Percentiles rank a stretch among this genome's conserved stretches.
Conservation (phyloP, 2,797 vertebrate species). For the Chaetophractus vellerosus region DNA sequence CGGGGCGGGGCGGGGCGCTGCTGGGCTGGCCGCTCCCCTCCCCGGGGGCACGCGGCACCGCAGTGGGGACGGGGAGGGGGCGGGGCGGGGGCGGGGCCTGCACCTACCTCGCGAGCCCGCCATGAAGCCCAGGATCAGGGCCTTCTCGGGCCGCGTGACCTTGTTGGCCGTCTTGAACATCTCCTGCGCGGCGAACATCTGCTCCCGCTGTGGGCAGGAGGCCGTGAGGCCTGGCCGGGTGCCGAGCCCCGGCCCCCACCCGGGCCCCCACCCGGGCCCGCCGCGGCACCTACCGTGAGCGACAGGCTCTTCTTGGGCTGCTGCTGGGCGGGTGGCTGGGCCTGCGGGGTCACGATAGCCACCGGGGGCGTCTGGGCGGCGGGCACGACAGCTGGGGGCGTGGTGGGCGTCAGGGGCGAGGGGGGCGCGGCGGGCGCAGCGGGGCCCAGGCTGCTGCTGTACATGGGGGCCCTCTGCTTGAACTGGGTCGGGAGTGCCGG, state of each 20-base stretch:
- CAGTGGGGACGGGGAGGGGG: not conserved
- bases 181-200: conserved; percentile 98
- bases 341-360: conserved; percentile 90
- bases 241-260: no score
- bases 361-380: conserved; percentile 91
- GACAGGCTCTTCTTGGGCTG: conserved; percentile 97
- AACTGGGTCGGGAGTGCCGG: conserved; percentile 94
- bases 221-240: no score
- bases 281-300: conserved; percentile 92
- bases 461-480: conserved; percentile 98
- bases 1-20: conserved; percentile 53
- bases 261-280: no score
- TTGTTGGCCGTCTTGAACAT: conserved; percentile 99
- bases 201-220: conserved; percentile 93
- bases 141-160: conserved; percentile 98
- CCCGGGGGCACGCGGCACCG: not conserved
- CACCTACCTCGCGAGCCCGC: conserved; percentile 96
- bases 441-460: conserved; percentile 95
- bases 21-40: not conserved
- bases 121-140: conserved; percentile 99
- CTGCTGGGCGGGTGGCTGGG: conserved; percentile 92
- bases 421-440: conserved; percentile 89
- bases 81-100: conserved; percentile 47
- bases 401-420: conserved; percentile 90
- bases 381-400: conserved; percentile 92